Conservation (phyloP, 1,140 invertebrate genomes). For the Drosophila persimilis region DNA sequence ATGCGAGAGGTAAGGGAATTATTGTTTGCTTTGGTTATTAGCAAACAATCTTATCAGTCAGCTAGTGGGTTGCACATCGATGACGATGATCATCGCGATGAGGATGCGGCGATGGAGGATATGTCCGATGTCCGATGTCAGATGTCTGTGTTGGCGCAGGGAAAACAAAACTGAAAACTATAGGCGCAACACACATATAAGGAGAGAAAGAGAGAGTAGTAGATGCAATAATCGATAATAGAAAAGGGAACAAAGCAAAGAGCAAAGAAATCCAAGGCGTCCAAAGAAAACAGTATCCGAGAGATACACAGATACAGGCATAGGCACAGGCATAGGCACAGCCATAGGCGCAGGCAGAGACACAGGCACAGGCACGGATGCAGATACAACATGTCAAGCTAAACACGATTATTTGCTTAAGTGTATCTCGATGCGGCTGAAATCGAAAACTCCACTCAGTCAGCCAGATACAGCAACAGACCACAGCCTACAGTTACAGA, state of each 20-base stretch:
- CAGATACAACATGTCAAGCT: constrained; percentile 51
- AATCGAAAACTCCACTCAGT: constrained; percentile 66
- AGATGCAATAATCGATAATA: constrained; percentile 78
- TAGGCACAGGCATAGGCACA: constrained; percentile 52
- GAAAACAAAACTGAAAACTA: constrained; percentile 59
- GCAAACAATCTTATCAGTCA: constrained; percentile 75
- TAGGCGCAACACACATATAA: not conserved
- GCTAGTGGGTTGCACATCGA: constrained; percentile 22
- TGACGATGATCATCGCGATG: constrained; percentile 31
- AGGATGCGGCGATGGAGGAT: constrained; percentile 10
- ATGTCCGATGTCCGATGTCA: constrained; percentile 8
- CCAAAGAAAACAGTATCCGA: constrained; percentile 51
- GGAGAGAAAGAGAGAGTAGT: constrained; percentile 8
- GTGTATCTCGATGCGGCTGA: constrained; percentile 66
- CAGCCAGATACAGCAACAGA: not conserved
- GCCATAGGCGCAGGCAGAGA: constrained; percentile 33
- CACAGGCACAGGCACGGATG: constrained; percentile 31
- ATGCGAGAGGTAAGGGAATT: constrained; percentile 14
- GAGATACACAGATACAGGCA: constrained; percentile 25
- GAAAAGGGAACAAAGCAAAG: constrained; percentile 46
- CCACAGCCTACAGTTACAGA: not conserved
- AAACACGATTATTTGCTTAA: constrained; percentile 72
- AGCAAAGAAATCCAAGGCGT: constrained; percentile 62
- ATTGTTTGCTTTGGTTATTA: constrained; percentile 71
- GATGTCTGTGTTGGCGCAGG: constrained; percentile 59